Percentiles rank a stretch among this genome's conserved stretches.
Conservation (phyloP, 2,888 invertebrate genomes). For the Drymonia ruficornis region DNA sequence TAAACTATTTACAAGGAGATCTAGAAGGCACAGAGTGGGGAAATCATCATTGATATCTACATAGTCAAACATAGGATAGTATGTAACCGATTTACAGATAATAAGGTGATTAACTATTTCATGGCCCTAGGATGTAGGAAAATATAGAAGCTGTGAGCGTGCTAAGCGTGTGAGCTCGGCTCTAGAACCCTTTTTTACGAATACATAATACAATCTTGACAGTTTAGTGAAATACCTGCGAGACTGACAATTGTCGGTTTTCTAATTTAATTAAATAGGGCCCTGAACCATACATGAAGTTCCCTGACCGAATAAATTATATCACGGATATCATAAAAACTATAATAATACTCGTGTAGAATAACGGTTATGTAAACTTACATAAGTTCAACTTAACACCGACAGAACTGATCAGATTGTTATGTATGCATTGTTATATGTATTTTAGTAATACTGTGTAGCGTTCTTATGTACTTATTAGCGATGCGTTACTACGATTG, state of each 20-base stretch:
- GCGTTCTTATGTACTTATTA: conserved; percentile 10
- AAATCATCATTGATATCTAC: conserved; percentile 48
- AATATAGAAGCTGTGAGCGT: neutral
- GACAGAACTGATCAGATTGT: conserved; percentile 62
- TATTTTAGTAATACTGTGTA: conserved; percentile 10
- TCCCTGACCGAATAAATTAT: conserved; percentile 49
- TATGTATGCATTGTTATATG: conserved; percentile 15
- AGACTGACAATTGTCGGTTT: no score
- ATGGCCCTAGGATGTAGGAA: neutral
- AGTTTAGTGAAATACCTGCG: neutral
- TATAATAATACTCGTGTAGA: conserved; percentile 50
- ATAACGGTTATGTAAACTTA: conserved; percentile 59
- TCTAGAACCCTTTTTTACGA: neutral
- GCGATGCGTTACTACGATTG: conserved; percentile 8
- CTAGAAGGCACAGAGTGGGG: conserved; percentile 81
- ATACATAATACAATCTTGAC: neutral
- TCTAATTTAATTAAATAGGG: neutral
- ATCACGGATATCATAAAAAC: conserved; percentile 58
- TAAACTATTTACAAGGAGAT: conserved; percentile 71
- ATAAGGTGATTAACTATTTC: neutral
- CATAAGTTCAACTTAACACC: conserved; percentile 46
- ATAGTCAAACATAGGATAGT: conserved; percentile 15
- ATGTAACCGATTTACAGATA: conserved; percentile 6
- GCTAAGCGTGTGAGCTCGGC: neutral
- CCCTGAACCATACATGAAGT: conserved; percentile 16